Evolutionary conservation across 2,888 invertebrate species (phyloP).

Genomic region (Rotaria macrura): DNA sequence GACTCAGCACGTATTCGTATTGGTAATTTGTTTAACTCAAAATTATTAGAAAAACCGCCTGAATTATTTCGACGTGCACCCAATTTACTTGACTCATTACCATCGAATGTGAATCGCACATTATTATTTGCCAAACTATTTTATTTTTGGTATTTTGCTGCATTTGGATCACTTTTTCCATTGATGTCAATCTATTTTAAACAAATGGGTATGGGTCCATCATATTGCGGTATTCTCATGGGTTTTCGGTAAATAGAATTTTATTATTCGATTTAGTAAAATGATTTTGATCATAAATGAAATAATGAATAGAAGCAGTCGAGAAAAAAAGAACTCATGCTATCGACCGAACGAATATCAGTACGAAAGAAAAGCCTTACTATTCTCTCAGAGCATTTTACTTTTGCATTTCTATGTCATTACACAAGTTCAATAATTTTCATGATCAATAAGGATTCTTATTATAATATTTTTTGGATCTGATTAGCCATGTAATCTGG

Average conservation of each 20-base stretch:
- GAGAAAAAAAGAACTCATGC: no score
- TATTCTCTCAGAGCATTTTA: no score
- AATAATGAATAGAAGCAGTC: no score
- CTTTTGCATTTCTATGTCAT: no score
- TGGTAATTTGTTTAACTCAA: constrained; percentile 15
- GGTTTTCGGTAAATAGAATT: constrained; percentile 56
- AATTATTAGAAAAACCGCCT: background rate
- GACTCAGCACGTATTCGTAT: background rate
- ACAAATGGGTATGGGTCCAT: constrained; percentile 96
- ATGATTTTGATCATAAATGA: no score
- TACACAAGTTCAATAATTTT: no score
- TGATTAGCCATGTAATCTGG: no score
- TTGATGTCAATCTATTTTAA: constrained; percentile 98
- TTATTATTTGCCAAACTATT: constrained; percentile 87
- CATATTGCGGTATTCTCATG: constrained; percentile 72
- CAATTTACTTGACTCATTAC: constrained; percentile 70
- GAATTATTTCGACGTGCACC: background rate
- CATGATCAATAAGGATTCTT: no score
- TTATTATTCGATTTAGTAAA: no score
- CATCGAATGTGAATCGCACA: constrained; percentile 75
- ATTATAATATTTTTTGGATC: no score
- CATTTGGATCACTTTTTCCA: constrained; percentile 93
- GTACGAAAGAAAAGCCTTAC: no score
- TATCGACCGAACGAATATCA: no score
- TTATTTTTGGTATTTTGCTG: constrained; percentile 98